A percentile compares a stretch with the other conserved stretches of the same genome.
These are phyloP conservation scores for Leiothrix lutea DNA, from an alignment of 2,113 vertebrate species.

Conservation along the genomic window DNA sequence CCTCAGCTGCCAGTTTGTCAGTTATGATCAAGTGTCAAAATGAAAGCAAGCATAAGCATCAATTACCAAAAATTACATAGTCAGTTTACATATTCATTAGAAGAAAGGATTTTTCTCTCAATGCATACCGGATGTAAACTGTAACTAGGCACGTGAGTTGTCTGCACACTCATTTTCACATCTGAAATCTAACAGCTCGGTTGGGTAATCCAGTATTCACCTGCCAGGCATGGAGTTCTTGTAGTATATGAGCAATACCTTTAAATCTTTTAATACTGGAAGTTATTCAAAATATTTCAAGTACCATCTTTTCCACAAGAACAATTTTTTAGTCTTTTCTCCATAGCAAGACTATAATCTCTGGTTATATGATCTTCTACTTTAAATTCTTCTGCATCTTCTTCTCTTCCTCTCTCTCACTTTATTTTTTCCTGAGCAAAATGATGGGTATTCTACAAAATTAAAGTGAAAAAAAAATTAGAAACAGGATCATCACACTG, in stretches of 20 bases:
- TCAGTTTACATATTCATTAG: constrained; percentile 2
- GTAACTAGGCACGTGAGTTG: background rate
- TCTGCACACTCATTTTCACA: background rate
- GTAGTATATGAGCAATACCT: background rate
- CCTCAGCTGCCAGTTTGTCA: background rate
- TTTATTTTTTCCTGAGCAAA: background rate
- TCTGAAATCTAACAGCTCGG: background rate
- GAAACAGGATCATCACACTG: background rate
- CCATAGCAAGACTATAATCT: background rate
- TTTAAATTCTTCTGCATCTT: background rate
- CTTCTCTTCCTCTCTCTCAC: background rate
- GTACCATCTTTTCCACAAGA: background rate
- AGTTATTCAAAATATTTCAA: background rate
- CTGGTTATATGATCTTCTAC: background rate
- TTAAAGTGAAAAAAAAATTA: background rate
- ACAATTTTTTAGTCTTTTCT: background rate
- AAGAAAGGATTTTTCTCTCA: background rate
- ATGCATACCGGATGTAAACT: background rate
- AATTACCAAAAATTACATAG: constrained; percentile 10
- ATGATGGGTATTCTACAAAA: background rate
- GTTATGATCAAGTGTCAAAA: constrained; percentile 10
- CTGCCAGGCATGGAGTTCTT: constrained; percentile 7
- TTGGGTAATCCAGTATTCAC: constrained; percentile 29
- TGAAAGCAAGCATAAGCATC: background rate
- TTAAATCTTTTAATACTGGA: constrained; percentile 5